A percentile compares a stretch with the other conserved stretches of the same genome.
Conservation (phyloP, 1,140 invertebrate genomes). For the Saccostrea echinata region DNA sequence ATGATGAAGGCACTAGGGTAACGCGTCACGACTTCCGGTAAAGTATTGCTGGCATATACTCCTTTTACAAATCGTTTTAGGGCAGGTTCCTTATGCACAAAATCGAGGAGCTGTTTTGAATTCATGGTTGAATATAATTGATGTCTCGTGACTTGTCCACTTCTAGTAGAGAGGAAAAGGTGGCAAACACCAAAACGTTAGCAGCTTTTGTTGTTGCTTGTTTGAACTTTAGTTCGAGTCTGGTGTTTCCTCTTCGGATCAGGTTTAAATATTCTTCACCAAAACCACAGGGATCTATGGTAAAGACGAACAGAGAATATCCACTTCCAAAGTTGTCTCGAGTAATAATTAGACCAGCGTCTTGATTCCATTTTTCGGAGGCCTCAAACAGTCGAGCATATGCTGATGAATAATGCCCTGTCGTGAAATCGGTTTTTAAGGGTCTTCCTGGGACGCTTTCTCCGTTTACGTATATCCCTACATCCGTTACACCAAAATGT, state of each 20-base stretch:
- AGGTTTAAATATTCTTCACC: neutral
- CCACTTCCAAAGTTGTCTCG: slow-evolving; percentile 15
- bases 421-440: neutral
- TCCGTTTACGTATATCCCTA: too few relatives aligned
- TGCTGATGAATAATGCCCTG: slow-evolving; percentile 14
- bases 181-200: slow-evolving; percentile 29
- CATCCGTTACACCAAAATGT: too few relatives aligned
- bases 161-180: slow-evolving; percentile 23
- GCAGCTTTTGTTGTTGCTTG: too few relatives aligned
- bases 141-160: slow-evolving; percentile 45
- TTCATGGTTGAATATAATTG: too few relatives aligned
- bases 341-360: slow-evolving; percentile 17
- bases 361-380: slow-evolving; percentile 31
- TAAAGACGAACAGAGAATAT: slow-evolving; percentile 38
- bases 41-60: slow-evolving; percentile 41
- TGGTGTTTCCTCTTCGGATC: slow-evolving; percentile 28
- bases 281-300: slow-evolving; percentile 9
- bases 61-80: slow-evolving; percentile 25
- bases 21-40: neutral
- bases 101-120: too few relatives aligned
- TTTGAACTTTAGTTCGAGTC: slow-evolving; percentile 37
- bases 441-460: neutral
- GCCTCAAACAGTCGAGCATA: slow-evolving; percentile 28
- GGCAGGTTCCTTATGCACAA: too few relatives aligned
- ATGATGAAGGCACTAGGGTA: slow-evolving; percentile 40